Conservation (phyloP, 2,888 invertebrate species). For the Hoplodrina ambigua region DNA sequence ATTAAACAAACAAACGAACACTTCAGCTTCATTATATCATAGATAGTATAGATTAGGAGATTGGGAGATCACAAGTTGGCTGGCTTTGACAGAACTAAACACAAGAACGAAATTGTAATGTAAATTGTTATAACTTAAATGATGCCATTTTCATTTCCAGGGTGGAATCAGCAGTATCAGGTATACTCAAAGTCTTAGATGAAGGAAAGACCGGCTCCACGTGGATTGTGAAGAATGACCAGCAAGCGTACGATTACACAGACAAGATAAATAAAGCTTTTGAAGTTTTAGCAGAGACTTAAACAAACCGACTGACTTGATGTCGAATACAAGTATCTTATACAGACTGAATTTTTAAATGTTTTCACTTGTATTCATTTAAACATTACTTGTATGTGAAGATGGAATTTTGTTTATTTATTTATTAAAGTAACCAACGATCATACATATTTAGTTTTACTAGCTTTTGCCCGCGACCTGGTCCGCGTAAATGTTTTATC, state of each 20-base stretch:
- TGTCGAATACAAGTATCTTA: not conserved
- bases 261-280: slow-evolving; percentile 73
- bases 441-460: too few relatives aligned
- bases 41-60: too few relatives aligned
- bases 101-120: too few relatives aligned
- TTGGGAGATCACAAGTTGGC: too few relatives aligned
- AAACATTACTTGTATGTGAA: not conserved
- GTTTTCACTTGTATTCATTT: not conserved
- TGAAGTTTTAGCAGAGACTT: slow-evolving; percentile 66
- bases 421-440: too few relatives aligned
- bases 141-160: slow-evolving; percentile 66
- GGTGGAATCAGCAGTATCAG: slow-evolving; percentile 82
- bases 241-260: slow-evolving; percentile 78
- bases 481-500: too few relatives aligned
- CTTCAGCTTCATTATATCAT: too few relatives aligned
- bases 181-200: slow-evolving; percentile 81
- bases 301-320: slow-evolving; percentile 15
- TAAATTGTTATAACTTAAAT: not conserved
- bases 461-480: too few relatives aligned
- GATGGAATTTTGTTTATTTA: not conserved
- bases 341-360: not conserved
- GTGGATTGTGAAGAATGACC: slow-evolving; percentile 83
- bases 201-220: slow-evolving; percentile 79
- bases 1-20: too few relatives aligned
- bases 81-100: too few relatives aligned